phyloP scores from a whole-genome alignment of 2,113 vertebrate genomes.

The Hyperoodon ampullatus region DNA sequence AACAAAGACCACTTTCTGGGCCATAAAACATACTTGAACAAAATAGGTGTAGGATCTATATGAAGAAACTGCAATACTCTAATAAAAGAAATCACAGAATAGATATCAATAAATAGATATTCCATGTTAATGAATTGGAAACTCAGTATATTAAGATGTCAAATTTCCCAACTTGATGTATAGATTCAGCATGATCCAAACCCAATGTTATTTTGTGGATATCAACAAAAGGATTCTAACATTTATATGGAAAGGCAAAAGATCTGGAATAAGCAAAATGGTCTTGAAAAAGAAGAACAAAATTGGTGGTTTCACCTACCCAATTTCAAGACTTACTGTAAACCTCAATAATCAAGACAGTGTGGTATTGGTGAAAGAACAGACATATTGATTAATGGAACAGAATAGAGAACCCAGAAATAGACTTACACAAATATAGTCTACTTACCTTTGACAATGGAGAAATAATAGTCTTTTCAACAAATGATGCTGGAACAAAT shows the following conservation, averaged over 20 bases:
- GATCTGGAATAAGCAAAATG: neutral
- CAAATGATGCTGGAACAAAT: neutral
- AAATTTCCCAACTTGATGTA: neutral
- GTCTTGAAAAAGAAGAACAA: neutral
- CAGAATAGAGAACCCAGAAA: neutral
- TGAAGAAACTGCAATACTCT: no score
- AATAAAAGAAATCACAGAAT: neutral
- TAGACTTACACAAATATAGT: neutral
- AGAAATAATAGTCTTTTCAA: neutral
- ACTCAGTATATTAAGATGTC: neutral
- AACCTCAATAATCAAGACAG: neutral
- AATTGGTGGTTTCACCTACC: neutral
- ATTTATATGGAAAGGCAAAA: neutral
- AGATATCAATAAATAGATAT: neutral
- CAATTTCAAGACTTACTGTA: neutral
- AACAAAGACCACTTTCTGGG: no score
- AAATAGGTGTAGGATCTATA: no score
- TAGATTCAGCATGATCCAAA: neutral
- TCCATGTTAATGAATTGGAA: neutral
- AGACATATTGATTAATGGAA: neutral
- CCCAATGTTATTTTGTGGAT: neutral
- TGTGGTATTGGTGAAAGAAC: neutral
- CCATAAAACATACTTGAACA: no score
- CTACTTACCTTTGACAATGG: neutral
- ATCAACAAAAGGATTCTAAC: neutral